Conservation (phyloP, 2,113 vertebrate genomes). For the Tor tambroides region DNA sequence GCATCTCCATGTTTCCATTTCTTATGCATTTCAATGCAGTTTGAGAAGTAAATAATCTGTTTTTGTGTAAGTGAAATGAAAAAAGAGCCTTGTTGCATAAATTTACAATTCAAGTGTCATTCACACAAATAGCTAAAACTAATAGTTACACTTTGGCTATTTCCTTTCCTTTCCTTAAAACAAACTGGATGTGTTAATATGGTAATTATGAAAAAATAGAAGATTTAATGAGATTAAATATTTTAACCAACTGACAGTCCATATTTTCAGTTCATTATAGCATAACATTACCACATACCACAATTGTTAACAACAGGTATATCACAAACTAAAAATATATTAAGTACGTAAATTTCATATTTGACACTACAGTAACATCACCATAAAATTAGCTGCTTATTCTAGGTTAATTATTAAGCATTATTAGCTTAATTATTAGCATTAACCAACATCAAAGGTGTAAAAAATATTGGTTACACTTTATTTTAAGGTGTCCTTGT, state of each 20-base stretch:
- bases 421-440: not conserved
- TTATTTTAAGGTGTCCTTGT: no score
- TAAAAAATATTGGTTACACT: not conserved
- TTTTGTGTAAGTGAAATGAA: not conserved
- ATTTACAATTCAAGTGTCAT: not conserved
- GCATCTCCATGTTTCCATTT: not conserved
- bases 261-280: not conserved
- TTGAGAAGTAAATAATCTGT: not conserved
- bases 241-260: not conserved
- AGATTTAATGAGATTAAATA: not conserved
- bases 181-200: not conserved
- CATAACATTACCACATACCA: not conserved
- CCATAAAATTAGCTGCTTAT: not conserved
- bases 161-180: not conserved
- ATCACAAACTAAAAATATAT: no score
- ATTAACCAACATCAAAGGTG: not conserved
- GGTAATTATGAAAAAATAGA: not conserved
- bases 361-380: not conserved
- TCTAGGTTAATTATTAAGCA: no score
- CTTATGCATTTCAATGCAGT: not conserved
- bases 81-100: not conserved
- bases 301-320: no score
- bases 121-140: not conserved
- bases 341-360: not conserved
- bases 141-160: slow-evolving; percentile 4